Conservation (phyloP, 1,140 invertebrate genomes). For the Frieseomelitta varia region DNA sequence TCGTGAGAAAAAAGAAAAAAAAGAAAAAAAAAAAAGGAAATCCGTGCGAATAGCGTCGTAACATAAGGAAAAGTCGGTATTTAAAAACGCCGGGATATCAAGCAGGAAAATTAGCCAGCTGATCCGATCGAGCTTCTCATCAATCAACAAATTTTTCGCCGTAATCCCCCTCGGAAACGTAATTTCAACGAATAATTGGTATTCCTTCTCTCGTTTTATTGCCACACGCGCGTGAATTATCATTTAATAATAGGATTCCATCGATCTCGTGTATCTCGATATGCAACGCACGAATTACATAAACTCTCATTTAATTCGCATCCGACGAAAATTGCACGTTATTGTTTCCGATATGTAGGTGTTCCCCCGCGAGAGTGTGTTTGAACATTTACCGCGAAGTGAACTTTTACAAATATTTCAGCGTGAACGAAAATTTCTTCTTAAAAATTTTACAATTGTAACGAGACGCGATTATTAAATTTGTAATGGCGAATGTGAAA, state of each 20-base stretch:
- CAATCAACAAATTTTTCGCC: neutral
- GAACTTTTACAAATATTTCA: neutral
- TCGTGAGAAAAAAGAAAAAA: neutral
- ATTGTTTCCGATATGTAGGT: neutral
- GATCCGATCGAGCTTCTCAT: neutral
- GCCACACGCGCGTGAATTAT: neutral
- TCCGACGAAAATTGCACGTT: constrained; percentile 20
- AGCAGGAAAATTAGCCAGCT: neutral
- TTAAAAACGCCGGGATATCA: neutral
- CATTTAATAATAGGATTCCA: constrained; percentile 36
- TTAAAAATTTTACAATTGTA: neutral
- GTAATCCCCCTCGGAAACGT: constrained; percentile 2
- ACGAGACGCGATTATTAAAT: neutral
- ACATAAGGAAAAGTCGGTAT: no score
- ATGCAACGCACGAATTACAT: constrained; percentile 25
- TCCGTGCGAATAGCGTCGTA: no score
- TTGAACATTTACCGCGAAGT: neutral
- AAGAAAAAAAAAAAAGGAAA: no score
- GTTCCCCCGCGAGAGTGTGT: neutral
- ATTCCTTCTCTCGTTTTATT: neutral
- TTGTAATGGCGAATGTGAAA: neutral
- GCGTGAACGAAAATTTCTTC: neutral
- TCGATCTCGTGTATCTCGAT: neutral
- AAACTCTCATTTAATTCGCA: constrained; percentile 16
- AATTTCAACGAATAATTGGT: constrained; percentile 23